Evolutionary conservation across 1,140 invertebrate species (phyloP).

Genomic region (Liolophura sinensis): DNA sequence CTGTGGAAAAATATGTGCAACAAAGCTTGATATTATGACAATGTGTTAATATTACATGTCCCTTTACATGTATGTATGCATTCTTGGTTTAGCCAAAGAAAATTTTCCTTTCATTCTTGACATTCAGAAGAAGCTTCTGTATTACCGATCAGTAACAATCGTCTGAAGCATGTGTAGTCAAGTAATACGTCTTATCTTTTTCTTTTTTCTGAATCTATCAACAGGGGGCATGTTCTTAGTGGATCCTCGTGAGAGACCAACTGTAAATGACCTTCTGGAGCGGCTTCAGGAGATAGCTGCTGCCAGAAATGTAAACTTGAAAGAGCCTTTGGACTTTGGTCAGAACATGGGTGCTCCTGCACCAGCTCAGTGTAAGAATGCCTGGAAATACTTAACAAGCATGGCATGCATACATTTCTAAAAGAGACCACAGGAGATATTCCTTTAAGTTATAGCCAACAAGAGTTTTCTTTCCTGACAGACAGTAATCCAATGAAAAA

Average conservation of each 20-base stretch:
- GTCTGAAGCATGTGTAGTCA: not conserved
- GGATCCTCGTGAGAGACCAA: slow-evolving; percentile 78
- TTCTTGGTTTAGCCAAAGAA: too few species aligned
- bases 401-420: too few species aligned
- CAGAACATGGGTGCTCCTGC: slow-evolving; percentile 13
- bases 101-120: not conserved
- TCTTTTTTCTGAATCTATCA: slow-evolving; percentile 22
- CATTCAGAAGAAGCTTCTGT: not conserved
- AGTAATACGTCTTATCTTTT: not conserved
- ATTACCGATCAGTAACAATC: not conserved
- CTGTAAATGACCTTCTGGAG: slow-evolving; percentile 79
- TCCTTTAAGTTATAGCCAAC: too few species aligned
- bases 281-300: slow-evolving; percentile 84
- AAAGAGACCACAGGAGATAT: too few species aligned
- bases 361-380: not conserved
- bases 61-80: too few species aligned
- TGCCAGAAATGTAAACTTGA: slow-evolving; percentile 63
- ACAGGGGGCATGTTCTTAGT: slow-evolving; percentile 77
- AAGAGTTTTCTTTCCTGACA: too few species aligned
- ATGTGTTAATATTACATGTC: too few species aligned
- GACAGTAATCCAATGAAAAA: too few species aligned
- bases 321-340: slow-evolving; percentile 35
- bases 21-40: too few species aligned
- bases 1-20: too few species aligned
- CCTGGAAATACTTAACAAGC: not conserved